Percentiles rank a stretch among this genome's conserved stretches.
phyloP scores from a whole-genome alignment of 2,113 vertebrate genomes.

The Cochlearius cochlearius region DNA sequence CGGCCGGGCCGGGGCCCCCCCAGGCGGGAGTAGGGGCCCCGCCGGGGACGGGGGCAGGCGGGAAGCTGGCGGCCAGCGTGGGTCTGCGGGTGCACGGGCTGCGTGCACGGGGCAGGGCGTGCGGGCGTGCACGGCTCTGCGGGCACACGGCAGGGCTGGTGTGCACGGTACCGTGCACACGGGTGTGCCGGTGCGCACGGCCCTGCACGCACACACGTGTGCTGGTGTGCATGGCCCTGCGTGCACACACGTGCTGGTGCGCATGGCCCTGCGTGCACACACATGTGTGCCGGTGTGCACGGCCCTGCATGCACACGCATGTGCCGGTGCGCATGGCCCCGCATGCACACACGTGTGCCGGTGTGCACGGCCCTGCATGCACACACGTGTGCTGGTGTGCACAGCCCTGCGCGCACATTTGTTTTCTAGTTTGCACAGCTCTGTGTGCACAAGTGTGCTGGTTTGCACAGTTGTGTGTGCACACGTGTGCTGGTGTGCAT shows the following conservation, averaged over 20 bases:
- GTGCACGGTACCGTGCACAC: neutral
- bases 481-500: no score
- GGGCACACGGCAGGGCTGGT: fast-evolving
- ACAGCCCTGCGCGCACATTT: neutral
- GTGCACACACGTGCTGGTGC: no score
- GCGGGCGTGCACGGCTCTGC: no score
- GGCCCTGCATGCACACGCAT: no score
- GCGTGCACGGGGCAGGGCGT: no score
- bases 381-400: neutral
- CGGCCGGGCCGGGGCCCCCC: neutral
- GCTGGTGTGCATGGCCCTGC: neutral
- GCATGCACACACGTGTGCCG: neutral
- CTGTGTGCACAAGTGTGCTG: fast-evolving
- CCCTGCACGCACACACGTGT: fast-evolving
- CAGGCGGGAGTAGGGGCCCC: constrained; percentile 11
- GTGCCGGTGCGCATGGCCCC: neutral
- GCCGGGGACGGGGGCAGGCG: fast-evolving
- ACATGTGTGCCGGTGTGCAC: neutral
- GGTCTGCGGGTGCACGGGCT: neutral
- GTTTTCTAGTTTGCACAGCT: no score
- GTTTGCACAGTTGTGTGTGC: neutral
- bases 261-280: neutral
- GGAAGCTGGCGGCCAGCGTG: neutral
- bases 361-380: neutral
- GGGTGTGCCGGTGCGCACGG: fast-evolving